Base-by-base conservation (phyloP, 2,888 invertebrate genomes). In the Antitype chi region DNA sequence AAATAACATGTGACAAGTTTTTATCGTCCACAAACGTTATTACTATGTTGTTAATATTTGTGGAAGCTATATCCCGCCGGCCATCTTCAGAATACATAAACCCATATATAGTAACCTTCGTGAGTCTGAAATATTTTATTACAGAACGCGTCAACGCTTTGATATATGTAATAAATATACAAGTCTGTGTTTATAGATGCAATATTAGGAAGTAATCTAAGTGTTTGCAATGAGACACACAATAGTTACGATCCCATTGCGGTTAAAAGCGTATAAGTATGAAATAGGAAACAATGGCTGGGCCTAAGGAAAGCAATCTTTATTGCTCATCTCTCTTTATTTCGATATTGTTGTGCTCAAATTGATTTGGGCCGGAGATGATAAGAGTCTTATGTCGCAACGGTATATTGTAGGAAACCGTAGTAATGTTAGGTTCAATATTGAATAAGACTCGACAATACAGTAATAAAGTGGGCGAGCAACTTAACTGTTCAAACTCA, bases 371-470 rank as follows among this genome's bases (percentile, higher is more conserved):
- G 91, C 91, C 90, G 89, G 90, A 89, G 92, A 90, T 92, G 94
- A 95, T 95, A 93, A 94, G 92, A 92, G 91, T 92, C 94, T 94
- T 93, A 94, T 94, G 93, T 92, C 87, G 88, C 91, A 95, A 95
- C 95, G 95, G 95, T 94, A 94, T 88, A 92, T 88, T 79, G 84
- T 85, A 89, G 89, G 87, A 81, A 92, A 92, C 93, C 91, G 92
- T 92, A 93, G 91, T 91, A 92, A 91, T 93, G 92, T 92, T 93
- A 92, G 92, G 91, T 93, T 93, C 92, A 93, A 94, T 94, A 94
- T 94, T 93, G 93, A 93, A 94, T 93, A 90, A 91, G 91, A 90
- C 89, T 89, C 89, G 82, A 89, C 90, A 84, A 84, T 87, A 89
- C 84, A 86, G 88, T 86, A 88, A 89, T 91, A 90, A 92, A 91